Percentiles rank a stretch among this genome's conserved stretches.
phyloP scores from a whole-genome alignment of 2,113 vertebrate genomes.

The Neodontobutis hainanensis region DNA sequence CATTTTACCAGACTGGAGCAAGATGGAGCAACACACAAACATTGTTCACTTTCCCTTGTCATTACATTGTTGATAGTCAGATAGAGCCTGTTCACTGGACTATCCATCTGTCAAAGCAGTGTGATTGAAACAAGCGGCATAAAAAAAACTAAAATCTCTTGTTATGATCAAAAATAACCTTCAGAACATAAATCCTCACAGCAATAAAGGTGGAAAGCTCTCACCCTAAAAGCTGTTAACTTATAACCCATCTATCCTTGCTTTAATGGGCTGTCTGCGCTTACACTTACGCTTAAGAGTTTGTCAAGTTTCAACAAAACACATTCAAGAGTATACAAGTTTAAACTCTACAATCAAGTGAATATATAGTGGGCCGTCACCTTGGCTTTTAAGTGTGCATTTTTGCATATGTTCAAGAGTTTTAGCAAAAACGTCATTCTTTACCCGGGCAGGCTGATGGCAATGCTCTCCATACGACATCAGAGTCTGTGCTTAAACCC shows the following conservation, averaged over 20 bases:
- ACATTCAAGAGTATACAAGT: slow-evolving; percentile 19
- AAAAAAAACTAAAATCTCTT: slow-evolving; percentile 38
- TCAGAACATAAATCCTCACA: slow-evolving; percentile 59
- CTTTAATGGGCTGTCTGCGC: slow-evolving; percentile 31
- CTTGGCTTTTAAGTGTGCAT: slow-evolving; percentile 74
- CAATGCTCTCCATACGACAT: slow-evolving; percentile 78
- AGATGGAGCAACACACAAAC: slow-evolving; percentile 70
- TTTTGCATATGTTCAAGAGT: slow-evolving; percentile 58
- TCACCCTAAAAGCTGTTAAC: slow-evolving; percentile 63
- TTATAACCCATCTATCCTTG: slow-evolving; percentile 58
- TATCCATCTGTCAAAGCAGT: slow-evolving; percentile 62
- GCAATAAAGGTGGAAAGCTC: slow-evolving; percentile 54
- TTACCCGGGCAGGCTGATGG: slow-evolving; percentile 79
- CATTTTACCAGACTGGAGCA: slow-evolving; percentile 46
- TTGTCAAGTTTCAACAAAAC: slow-evolving; percentile 23
- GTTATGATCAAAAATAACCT: slow-evolving; percentile 52
- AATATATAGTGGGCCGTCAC: slow-evolving; percentile 68
- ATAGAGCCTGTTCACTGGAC: slow-evolving; percentile 51
- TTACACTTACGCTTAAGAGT: slow-evolving; percentile 21
- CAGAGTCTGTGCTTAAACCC: slow-evolving; percentile 79
- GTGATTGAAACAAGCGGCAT: slow-evolving; percentile 67
- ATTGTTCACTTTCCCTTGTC: slow-evolving; percentile 74
- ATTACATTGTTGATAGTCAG: slow-evolving; percentile 73
- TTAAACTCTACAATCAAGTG: slow-evolving; percentile 28
- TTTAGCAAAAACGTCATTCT: slow-evolving; percentile 76